These are phyloP conservation scores for Argentina silus DNA, from an alignment of 2,797 vertebrate species.

Conservation along the genomic window DNA sequence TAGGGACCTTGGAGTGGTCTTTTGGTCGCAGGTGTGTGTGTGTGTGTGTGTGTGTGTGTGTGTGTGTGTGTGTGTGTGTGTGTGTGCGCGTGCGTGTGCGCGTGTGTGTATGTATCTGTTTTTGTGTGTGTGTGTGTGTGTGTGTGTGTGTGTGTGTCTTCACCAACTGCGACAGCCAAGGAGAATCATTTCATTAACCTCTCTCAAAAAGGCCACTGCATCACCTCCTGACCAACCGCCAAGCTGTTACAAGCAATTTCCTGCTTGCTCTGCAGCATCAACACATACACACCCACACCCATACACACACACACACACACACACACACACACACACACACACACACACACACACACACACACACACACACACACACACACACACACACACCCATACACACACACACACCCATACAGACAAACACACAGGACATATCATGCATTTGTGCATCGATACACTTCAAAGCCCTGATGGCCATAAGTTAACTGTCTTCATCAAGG, in stretches of 20 bases:
- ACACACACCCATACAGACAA: not conserved
- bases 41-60: not conserved
- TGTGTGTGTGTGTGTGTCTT: slow-evolving; percentile 31
- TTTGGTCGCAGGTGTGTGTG: not conserved
- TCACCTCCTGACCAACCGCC: slow-evolving; percentile 7
- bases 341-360: not conserved
- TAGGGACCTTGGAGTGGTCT: not conserved
- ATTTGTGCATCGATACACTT: too few relatives aligned
- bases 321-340: not conserved
- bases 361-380: not conserved
- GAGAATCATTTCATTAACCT: slow-evolving; percentile 48
- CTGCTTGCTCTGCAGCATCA: slow-evolving; percentile 32
- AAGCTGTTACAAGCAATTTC: not conserved
- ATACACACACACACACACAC: not conserved
- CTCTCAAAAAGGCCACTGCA: slow-evolving; percentile 25
- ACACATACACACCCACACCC: not conserved
- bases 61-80: not conserved
- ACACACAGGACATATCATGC: not conserved
- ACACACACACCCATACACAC: not conserved
- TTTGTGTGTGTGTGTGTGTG: slow-evolving; percentile 7
- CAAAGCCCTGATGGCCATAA: not conserved
- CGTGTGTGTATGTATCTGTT: not conserved
- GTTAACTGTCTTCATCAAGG: not conserved
- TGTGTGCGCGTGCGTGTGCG: not conserved
- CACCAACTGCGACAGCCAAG: slow-evolving; percentile 17